Percentiles rank a stretch among this genome's conserved stretches.
These are phyloP conservation scores for Disparrhopalites patrizii DNA, from an alignment of 2,888 invertebrate species.

Conservation along the genomic window DNA sequence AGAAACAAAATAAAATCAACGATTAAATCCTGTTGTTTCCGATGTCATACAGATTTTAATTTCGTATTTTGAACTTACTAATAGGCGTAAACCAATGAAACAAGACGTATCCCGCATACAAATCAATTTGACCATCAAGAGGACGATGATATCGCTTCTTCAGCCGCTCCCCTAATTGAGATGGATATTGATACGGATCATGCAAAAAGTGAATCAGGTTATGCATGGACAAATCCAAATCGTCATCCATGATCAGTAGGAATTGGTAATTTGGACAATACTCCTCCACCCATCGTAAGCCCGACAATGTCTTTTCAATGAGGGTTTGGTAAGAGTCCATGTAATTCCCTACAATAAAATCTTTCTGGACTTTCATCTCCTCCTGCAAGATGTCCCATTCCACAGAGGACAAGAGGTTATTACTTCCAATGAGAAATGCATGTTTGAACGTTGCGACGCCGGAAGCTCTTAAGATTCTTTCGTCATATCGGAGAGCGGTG, in stretches of 20 bases:
- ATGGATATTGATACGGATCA: background rate
- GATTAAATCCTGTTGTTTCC: too few relatives aligned
- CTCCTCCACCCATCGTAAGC: background rate
- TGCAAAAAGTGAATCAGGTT: background rate
- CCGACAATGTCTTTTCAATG: background rate
- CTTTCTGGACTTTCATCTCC: background rate
- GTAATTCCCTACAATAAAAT: constrained; percentile 4
- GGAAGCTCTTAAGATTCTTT: background rate
- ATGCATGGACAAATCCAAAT: background rate
- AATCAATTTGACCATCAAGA: too few relatives aligned
- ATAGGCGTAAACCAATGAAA: background rate
- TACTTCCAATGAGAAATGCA: background rate
- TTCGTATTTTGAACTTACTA: background rate
- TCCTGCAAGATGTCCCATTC: background rate
- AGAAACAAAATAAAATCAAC: background rate
- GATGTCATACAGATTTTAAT: background rate
- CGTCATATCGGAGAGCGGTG: background rate
- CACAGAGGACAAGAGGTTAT: background rate
- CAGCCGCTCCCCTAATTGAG: too few relatives aligned
- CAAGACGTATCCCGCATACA: background rate
- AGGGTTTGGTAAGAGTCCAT: background rate
- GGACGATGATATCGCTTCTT: too few relatives aligned
- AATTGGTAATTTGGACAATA: background rate
- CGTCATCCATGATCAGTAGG: background rate
- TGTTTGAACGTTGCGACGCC: background rate